Conservation (phyloP, 2,888 invertebrate species). For the Aphidius colemani region DNA sequence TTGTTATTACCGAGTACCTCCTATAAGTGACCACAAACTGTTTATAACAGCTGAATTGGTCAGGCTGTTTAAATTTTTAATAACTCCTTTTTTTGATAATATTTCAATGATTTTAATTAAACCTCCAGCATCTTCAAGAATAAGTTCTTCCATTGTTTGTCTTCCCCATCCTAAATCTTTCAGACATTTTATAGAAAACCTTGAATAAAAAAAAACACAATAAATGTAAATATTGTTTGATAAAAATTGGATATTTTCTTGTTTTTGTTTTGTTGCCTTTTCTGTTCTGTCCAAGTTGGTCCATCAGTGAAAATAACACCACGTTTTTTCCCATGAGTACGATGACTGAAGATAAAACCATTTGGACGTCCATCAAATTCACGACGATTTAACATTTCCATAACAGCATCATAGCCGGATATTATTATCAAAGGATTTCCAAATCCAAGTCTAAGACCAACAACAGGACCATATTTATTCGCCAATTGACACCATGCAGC, state of each 20-base stretch:
- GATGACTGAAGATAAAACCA: slow-evolving; percentile 68
- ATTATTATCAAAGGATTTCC: slow-evolving; percentile 67
- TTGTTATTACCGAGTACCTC: slow-evolving; percentile 63
- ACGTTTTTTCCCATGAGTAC: slow-evolving; percentile 69
- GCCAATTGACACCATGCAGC: slow-evolving; percentile 67
- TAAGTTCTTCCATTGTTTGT: slow-evolving; percentile 67
- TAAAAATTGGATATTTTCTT: background rate
- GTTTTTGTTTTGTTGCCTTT: slow-evolving; percentile 54
- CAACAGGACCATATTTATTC: slow-evolving; percentile 67
- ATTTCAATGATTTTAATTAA: slow-evolving; percentile 62
- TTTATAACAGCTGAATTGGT: slow-evolving; percentile 65
- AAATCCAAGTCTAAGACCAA: slow-evolving; percentile 68
- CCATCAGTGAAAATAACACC: slow-evolving; percentile 77
- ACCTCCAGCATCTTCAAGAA: slow-evolving; percentile 65
- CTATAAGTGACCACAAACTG: slow-evolving; percentile 72
- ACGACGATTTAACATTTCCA: slow-evolving; percentile 66
- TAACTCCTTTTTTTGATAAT: slow-evolving; percentile 52
- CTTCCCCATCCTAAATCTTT: slow-evolving; percentile 70
- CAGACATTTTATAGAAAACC: slow-evolving; percentile 70
- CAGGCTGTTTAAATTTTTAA: slow-evolving; percentile 61
- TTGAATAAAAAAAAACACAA: slow-evolving; percentile 28
- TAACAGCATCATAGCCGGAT: slow-evolving; percentile 68
- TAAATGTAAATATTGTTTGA: background rate
- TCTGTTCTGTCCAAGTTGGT: slow-evolving; percentile 69
- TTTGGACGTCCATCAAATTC: slow-evolving; percentile 75